Percentiles rank a stretch among this genome's conserved stretches.
Evolutionary conservation across 1,140 invertebrate genomes (phyloP).

Genomic region (Drosophila bocki): DNA sequence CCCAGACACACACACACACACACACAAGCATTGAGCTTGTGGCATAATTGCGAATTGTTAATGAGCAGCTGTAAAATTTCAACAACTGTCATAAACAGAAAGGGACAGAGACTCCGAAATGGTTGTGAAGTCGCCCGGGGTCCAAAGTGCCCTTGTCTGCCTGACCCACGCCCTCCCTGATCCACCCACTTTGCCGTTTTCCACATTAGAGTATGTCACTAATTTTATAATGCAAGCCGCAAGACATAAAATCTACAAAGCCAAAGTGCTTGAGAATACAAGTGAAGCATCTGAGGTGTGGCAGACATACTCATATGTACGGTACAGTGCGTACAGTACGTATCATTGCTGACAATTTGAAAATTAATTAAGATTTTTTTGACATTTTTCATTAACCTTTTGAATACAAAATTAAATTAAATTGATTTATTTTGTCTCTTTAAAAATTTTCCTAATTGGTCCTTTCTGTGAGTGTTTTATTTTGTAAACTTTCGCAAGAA

Average conservation of each 20-base stretch:
- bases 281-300: constrained; percentile 25
- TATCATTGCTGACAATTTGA: neutral
- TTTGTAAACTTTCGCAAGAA: no score
- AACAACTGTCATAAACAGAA: constrained; percentile 50
- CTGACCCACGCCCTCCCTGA: no score
- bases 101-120: neutral
- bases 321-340: constrained; percentile 26
- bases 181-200: neutral
- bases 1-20: neutral
- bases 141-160: neutral
- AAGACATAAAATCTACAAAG: constrained; percentile 69
- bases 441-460: no score
- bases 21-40: constrained; percentile 4
- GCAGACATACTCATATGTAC: constrained; percentile 12
- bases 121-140: constrained; percentile 11
- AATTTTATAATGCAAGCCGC: constrained; percentile 71
- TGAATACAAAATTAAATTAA: no score
- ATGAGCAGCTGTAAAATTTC: constrained; percentile 37
- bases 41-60: constrained; percentile 46
- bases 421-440: no score
- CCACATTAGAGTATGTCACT: constrained; percentile 53
- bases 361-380: no score
- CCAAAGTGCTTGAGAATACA: constrained; percentile 41
- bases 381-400: no score
- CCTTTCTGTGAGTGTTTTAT: no score